Evolutionary conservation across 92 coral and sea anemone genomes (phyloP).

Genomic region (Actinernus sp.): DNA sequence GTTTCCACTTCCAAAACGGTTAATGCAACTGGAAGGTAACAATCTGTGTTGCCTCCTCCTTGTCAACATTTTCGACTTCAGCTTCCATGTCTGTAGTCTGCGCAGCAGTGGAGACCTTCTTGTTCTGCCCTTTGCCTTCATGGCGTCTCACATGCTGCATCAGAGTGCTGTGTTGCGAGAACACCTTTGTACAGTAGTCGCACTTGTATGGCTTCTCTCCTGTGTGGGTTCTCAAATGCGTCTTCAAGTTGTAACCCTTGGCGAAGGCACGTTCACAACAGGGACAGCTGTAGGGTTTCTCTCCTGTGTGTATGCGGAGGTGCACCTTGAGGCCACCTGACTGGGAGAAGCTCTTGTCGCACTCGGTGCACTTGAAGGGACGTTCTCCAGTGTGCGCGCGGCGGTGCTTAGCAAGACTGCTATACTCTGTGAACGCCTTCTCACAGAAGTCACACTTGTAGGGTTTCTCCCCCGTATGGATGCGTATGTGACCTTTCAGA

Average conservation of each 20-base stretch:
- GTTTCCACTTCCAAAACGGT: too few relatives aligned
- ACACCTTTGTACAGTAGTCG: constrained; percentile 13
- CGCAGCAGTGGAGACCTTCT: too few relatives aligned
- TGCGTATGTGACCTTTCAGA: constrained; percentile 41
- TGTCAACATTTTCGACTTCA: too few relatives aligned
- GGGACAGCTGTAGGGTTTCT: constrained; percentile 19
- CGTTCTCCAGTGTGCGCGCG: constrained; percentile 42
- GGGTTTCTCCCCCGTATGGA: constrained; percentile 44
- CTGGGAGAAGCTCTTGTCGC: constrained; percentile 33
- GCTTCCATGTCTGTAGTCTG: too few relatives aligned
- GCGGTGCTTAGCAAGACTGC: constrained; percentile 49
- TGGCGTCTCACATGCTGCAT: constrained; percentile 32
- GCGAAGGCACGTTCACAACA: constrained; percentile 36
- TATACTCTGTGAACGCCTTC: constrained; percentile 44
- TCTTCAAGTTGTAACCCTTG: constrained; percentile 48
- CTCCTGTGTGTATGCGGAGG: constrained; percentile 38
- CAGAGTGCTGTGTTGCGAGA: constrained; percentile 47
- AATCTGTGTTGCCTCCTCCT: too few relatives aligned
- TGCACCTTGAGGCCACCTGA: constrained; percentile 52
- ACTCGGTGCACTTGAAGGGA: constrained; percentile 34
- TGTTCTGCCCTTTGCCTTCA: constrained; percentile 24
- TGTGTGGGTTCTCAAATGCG: constrained; percentile 40
- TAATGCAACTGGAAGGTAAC: too few relatives aligned
- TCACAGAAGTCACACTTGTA: constrained; percentile 44
- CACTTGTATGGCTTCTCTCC: constrained; percentile 53